These are phyloP conservation scores for Columbina picui DNA, from an alignment of 2,113 vertebrate genomes.

Conservation along the genomic window DNA sequence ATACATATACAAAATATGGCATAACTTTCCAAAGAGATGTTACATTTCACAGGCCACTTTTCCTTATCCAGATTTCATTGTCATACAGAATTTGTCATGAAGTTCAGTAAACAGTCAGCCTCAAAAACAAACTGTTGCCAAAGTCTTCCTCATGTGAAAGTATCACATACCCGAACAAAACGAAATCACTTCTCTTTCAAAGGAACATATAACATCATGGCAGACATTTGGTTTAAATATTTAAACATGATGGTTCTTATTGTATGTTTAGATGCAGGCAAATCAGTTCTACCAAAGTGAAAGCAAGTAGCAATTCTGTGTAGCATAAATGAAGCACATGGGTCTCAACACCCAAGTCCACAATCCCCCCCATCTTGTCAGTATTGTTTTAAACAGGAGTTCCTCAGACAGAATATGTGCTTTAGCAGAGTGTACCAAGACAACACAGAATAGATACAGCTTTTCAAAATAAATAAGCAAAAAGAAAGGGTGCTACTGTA, in stretches of 20 bases:
- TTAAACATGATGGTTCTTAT: not conserved
- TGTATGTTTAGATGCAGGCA: not conserved
- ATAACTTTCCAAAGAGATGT: slow-evolving; percentile 26
- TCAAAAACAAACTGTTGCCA: not conserved
- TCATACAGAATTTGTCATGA: not conserved
- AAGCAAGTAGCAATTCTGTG: not conserved
- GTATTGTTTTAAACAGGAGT: not conserved
- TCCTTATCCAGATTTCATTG: not conserved
- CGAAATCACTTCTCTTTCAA: not conserved
- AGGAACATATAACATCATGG: not conserved
- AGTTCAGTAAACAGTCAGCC: not conserved
- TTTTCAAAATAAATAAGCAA: slow-evolving; percentile 43
- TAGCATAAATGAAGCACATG: accelerated
- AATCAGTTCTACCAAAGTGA: not conserved
- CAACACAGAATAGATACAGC: not conserved
- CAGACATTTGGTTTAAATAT: not conserved
- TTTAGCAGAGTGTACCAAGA: not conserved
- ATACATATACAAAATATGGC: slow-evolving; percentile 60
- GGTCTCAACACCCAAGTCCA: not conserved
- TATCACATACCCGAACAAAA: slow-evolving; percentile 11
- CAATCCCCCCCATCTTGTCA: not conserved
- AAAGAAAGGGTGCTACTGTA: not conserved
- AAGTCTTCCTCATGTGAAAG: not conserved
- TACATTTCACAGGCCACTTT: slow-evolving; percentile 18
- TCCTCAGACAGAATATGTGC: not conserved